Percentiles rank a stretch among this genome's conserved stretches.
Conservation (phyloP, 2,113 vertebrate genomes). For the Suricata suricatta region DNA sequence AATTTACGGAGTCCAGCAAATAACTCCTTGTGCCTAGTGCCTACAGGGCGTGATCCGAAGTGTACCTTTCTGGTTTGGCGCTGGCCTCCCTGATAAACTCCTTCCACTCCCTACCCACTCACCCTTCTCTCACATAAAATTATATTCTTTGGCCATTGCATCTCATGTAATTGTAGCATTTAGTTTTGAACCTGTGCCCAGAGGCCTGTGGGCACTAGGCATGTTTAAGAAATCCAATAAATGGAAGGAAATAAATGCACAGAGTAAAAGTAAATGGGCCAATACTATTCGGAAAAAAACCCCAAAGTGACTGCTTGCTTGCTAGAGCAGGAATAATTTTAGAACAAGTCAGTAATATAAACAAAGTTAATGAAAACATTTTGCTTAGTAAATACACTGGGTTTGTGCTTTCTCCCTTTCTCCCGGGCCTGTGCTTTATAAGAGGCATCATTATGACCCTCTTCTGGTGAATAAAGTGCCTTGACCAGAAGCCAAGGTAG, state of each 20-base stretch:
- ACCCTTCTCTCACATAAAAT: conserved; percentile 12
- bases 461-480: background rate
- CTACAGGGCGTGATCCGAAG: background rate
- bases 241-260: conserved; percentile 57
- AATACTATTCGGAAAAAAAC: conserved; percentile 29
- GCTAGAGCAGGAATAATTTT: conserved; percentile 26
- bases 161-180: conserved; percentile 62
- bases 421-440: background rate
- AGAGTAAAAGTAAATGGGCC: conserved; percentile 46
- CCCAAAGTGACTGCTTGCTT: conserved; percentile 19
- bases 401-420: background rate
- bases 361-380: conserved; percentile 38
- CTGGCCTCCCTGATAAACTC: background rate
- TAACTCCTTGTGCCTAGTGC: background rate
- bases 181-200: conserved; percentile 62
- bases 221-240: conserved; percentile 67
- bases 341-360: conserved; percentile 51
- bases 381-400: background rate
- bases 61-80: conserved; percentile 23
- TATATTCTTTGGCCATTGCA: background rate
- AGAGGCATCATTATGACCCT: background rate
- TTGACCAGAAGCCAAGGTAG: background rate
- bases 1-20: conserved; percentile 37
- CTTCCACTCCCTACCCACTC: background rate
- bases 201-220: conserved; percentile 29